Base-by-base conservation (phyloP, 2,888 invertebrate genomes). In the Drosophila subquinaria region DNA sequence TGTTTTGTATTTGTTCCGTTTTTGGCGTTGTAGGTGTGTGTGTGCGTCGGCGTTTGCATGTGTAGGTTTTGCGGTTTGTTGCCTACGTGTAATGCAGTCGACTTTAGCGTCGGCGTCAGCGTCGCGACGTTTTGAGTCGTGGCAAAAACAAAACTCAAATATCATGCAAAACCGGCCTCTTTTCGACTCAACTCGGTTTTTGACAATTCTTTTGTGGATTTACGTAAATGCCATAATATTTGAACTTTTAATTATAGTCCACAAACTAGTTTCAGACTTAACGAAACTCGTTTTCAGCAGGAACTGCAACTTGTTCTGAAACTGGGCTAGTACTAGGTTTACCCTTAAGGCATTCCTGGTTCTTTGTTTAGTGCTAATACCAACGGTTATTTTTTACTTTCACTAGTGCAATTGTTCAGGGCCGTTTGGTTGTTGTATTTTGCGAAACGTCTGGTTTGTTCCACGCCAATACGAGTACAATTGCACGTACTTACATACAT, bases 321-420 rank as follows among this genome's bases (percentile, higher is more conserved):
- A 66, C 70, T 70, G 62, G 65, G 62, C 57, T 69, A 73, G 43
- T 11, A n/a, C 42, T 36, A 30, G 35, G 10, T 2, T n/a, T 50
- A 48, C 76, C 76, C 64, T 72, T 63, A 38, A 59, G 50, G 15
- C 20, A 27, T 53, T 63, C 55, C 67, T 56, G 45, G 47, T 72
- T 72, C 57, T 61, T 56, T 55, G 55, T 48, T 47, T 51, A 61
- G 50, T 55, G 38, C 17, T 38, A 27, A 30, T 30, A 10, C 17
- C 55, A 50, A 36, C 45, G 45, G 23, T 45, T 36, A 67, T 20
- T 27, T 20, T 27, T 82, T 62, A 76, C 83, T 86, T 82, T 82
- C 70, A 61, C 73, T 69, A 40, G 35, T 38, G 33, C 11, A 38
- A 40, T 51, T 50, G 48, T 61, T 73, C 86, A 86, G 51, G 81